phyloP scores from a whole-genome alignment of 1,140 invertebrate species.

The Odontomachus brunneus region DNA sequence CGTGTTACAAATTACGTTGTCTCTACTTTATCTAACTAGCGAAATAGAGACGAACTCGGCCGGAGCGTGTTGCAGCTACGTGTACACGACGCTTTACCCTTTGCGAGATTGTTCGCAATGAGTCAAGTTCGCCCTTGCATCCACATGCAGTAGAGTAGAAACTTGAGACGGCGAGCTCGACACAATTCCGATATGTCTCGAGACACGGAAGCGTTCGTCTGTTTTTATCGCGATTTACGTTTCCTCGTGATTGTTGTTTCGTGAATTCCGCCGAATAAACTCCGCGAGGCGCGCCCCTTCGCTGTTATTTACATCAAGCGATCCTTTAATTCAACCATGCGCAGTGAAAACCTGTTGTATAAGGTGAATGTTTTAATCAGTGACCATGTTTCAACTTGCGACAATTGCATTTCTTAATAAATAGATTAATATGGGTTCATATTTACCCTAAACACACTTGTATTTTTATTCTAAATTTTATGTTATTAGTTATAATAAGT shows the following conservation, averaged over 20 bases:
- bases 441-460: too few relatives aligned
- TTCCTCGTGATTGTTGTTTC: neutral
- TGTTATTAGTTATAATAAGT: too few relatives aligned
- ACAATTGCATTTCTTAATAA: too few relatives aligned
- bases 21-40: slow-evolving; percentile 19
- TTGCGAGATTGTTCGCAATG: slow-evolving; percentile 23
- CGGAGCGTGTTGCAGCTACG: neutral
- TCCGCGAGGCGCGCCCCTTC: neutral
- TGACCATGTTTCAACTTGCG: too few relatives aligned
- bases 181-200: neutral
- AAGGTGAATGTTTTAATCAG: too few relatives aligned
- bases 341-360: too few relatives aligned
- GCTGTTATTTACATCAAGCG: neutral
- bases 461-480: too few relatives aligned
- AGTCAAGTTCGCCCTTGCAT: neutral
- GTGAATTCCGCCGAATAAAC: neutral
- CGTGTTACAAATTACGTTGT: slow-evolving; percentile 57
- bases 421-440: too few relatives aligned
- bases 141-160: neutral
- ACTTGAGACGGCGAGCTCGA: slow-evolving; percentile 1
- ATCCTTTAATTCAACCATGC: neutral
- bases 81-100: slow-evolving; percentile 13
- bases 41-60: slow-evolving; percentile 24
- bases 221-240: neutral
- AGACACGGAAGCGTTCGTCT: neutral